Evolutionary conservation across 2,113 vertebrate species (phyloP), one percentile per base, ranked within the genome.

Genomic region (Phaethornis superciliosus): DNA sequence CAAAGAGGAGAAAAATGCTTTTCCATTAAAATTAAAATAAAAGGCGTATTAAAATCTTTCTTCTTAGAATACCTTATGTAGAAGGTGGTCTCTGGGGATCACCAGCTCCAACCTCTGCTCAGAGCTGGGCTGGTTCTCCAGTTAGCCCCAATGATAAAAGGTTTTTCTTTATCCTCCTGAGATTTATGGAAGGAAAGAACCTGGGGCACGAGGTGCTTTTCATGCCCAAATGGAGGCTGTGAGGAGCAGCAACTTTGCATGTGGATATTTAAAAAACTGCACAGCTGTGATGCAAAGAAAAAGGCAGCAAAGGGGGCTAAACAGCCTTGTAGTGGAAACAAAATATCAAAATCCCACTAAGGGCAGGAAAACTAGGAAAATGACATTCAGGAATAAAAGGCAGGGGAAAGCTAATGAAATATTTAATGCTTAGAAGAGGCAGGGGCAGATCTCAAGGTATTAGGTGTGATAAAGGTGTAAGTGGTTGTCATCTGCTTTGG

Each of bases 361-460:
- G 16, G 75, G 81, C 71, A 76, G 83, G 78, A 47, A 85, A 87
- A 83, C 89, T 24, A 23, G 44, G 89, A 77, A 92, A 94, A 94
- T 62, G 70, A 63, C 71, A 59, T 55, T 28, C 54, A 80, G 79
- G 27, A 68, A 76, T 75, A 84, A 94, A 95, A 95, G 33, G 85
- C 92, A 94, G 72, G 67, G 49, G 68, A 82, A 90, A 95, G 40
- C 88, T 88, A 93, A 96, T 96, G 76, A 93, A 91, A 80, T 96
- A 62, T 81, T 94, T 94, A 94, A 89, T 86, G 62, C 78, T 77
- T 1, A 5, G 91, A 80, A 93, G 81, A 90, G 75, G 75, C 68
- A 21, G 35, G 85, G 75, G 67, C 87, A 82, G 84, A 60, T 82
- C 70, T 46, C 70, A 80, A 58, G 54, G 62, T 78, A 87, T 71